Conservation (phyloP, 1,140 invertebrate species). For the Lanistes nyassanus region DNA sequence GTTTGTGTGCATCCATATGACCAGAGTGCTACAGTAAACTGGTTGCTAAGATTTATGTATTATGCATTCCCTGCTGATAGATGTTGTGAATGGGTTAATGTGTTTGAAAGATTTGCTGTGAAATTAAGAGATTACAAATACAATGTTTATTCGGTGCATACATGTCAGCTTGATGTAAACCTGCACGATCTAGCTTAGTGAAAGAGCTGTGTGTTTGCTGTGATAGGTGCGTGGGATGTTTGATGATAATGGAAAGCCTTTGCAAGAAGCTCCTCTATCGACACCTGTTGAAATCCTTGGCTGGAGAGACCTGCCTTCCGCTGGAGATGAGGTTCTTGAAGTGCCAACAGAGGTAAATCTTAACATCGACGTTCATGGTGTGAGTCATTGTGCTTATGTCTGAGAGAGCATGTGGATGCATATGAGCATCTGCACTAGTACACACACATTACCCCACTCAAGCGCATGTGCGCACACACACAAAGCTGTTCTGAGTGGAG, state of each 20-base stretch:
- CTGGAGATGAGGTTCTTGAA: slow-evolving; percentile 88
- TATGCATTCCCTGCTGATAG: too few relatives aligned
- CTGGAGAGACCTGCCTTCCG: slow-evolving; percentile 76
- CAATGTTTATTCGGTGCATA: too few relatives aligned
- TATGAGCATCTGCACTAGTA: background rate
- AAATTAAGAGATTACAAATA: background rate
- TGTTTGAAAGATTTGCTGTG: too few relatives aligned
- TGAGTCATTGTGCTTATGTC: too few relatives aligned
- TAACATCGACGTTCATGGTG: too few relatives aligned
- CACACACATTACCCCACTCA: background rate
- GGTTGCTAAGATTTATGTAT: too few relatives aligned
- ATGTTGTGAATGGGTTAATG: too few relatives aligned
- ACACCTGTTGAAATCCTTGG: slow-evolving; percentile 85
- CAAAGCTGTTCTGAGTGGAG: background rate
- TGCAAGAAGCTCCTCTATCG: slow-evolving; percentile 80
- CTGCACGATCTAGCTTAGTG: background rate
- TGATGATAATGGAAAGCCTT: slow-evolving; percentile 78
- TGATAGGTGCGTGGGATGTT: slow-evolving; percentile 79
- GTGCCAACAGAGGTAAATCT: slow-evolving; percentile 76
- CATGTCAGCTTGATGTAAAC: background rate
- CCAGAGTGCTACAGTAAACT: too few relatives aligned
- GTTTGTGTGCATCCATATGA: too few relatives aligned
- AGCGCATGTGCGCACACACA: background rate
- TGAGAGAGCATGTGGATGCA: too few relatives aligned
- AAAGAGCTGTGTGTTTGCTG: too few relatives aligned